Conservation (phyloP, 2,888 invertebrate genomes). For the Chymomyza procnemis region DNA sequence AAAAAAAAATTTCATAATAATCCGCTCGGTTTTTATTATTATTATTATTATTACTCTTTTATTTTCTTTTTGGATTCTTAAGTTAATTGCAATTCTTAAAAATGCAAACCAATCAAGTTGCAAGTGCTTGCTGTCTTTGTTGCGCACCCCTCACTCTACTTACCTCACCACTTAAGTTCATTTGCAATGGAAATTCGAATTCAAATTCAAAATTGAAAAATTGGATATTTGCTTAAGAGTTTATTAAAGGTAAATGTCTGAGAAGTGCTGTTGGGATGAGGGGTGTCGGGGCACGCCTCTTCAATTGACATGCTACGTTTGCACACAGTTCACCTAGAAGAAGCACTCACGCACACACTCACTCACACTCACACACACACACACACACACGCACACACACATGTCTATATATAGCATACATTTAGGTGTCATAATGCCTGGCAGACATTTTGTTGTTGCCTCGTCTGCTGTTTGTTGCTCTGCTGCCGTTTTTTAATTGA, state of each 20-base stretch:
- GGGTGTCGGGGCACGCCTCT: conserved; percentile 27
- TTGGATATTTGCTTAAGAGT: neutral
- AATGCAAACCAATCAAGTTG: neutral
- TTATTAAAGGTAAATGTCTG: neutral
- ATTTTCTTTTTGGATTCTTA: too few relatives aligned
- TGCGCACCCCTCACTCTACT: neutral
- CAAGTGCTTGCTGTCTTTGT: neutral
- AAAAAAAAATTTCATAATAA: neutral
- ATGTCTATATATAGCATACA: neutral
- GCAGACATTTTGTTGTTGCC: neutral
- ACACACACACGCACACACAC: neutral
- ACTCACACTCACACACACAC: conserved; percentile 6
- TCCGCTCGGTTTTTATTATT: neutral
- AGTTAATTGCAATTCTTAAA: neutral
- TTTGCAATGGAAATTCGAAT: neutral
- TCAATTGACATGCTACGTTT: conserved; percentile 63
- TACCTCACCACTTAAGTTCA: neutral
- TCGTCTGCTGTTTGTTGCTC: conserved; percentile 6
- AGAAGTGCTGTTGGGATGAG: too few relatives aligned
- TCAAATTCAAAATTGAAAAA: too few relatives aligned
- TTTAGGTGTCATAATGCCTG: conserved; percentile 2
- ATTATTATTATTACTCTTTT: too few relatives aligned
- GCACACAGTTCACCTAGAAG: conserved; percentile 60
- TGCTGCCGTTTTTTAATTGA: conserved; percentile 65
- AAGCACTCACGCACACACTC: conserved; percentile 22